Evolutionary conservation across 2,113 vertebrate genomes (phyloP).

Genomic region (Rallus limicola): DNA sequence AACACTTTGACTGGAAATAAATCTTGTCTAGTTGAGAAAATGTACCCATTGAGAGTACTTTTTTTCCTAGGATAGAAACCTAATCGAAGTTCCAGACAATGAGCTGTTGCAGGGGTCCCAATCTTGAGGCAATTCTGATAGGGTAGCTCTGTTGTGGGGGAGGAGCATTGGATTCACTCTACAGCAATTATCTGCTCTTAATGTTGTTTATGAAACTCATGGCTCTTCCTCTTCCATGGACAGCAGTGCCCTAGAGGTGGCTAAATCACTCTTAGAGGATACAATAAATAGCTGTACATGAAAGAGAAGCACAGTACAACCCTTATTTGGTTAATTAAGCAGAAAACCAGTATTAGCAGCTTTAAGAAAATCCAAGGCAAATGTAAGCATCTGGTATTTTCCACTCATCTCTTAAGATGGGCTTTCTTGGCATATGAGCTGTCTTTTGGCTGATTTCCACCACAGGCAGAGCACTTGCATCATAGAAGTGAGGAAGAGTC

Average conservation of each 20-base stretch:
- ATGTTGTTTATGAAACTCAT: background rate
- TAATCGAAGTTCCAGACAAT: background rate
- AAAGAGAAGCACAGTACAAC: background rate
- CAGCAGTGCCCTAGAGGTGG: background rate
- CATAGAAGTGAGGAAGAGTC: constrained; percentile 36
- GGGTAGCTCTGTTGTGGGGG: background rate
- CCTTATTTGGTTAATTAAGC: constrained; percentile 16
- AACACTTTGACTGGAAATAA: background rate
- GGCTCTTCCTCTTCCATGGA: background rate
- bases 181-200: background rate
- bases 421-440: constrained; percentile 37
- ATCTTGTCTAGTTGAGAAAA: background rate
- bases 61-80: background rate
- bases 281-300: background rate
- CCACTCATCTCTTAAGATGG: background rate
- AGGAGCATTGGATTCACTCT: background rate
- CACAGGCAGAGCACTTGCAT: constrained; percentile 13
- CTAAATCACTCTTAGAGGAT: background rate
- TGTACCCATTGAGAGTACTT: background rate
- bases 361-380: constrained; percentile 39
- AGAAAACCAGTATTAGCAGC: background rate
- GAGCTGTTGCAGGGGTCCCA: background rate
- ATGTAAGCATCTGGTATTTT: constrained; percentile 49
- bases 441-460: constrained; percentile 47
- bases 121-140: background rate